phyloP scores from a whole-genome alignment of 2,113 vertebrate species.

The Parus major region DNA sequence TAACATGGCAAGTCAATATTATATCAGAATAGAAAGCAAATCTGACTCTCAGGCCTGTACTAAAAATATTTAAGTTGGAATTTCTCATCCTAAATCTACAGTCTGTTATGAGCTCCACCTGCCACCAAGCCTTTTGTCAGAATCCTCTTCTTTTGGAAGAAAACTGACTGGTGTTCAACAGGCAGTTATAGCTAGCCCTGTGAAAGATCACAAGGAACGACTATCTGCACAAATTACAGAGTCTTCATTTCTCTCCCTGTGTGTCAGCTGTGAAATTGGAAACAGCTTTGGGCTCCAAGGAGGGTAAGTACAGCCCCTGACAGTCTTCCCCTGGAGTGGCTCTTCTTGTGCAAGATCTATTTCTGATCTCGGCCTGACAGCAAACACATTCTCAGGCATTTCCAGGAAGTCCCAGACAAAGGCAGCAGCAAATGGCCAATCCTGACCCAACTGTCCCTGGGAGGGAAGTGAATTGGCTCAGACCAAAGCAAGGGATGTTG shows the following conservation, averaged over 20 bases:
- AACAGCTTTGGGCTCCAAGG: not conserved
- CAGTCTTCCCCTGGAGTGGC: not conserved
- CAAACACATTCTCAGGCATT: slow-evolving; percentile 20
- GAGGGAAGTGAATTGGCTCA: not conserved
- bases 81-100: slow-evolving; percentile 1
- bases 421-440: not conserved
- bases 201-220: not conserved
- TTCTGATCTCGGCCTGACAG: slow-evolving; percentile 24
- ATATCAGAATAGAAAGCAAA: slow-evolving; percentile 5
- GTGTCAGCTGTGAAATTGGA: not conserved
- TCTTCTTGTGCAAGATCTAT: slow-evolving; percentile 29
- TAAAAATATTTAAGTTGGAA: slow-evolving; percentile 36
- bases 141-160: not conserved
- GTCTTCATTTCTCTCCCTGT: not conserved
- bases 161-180: not conserved
- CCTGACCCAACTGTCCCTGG: not conserved
- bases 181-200: not conserved
- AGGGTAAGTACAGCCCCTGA: not conserved
- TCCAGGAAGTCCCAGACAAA: slow-evolving; percentile 21
- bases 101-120: not conserved
- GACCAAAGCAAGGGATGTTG: not conserved
- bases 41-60: not conserved
- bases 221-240: not conserved
- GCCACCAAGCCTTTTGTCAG: not conserved
- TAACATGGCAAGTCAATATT: not conserved